phyloP scores from a whole-genome alignment of 2,888 invertebrate species.

The Tipula confusa region DNA sequence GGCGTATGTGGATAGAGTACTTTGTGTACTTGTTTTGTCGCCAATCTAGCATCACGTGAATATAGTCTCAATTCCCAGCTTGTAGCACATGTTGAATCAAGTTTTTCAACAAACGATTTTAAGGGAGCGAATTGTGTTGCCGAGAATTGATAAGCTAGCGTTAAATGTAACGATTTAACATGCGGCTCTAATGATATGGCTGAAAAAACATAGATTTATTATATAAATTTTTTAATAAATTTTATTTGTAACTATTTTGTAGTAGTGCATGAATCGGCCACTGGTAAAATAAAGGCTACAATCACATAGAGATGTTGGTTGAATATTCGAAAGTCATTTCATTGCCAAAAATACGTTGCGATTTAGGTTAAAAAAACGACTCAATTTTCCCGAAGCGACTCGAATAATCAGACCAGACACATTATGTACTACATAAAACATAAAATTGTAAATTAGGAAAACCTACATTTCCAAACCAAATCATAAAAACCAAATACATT shows the following conservation, averaged over 20 bases:
- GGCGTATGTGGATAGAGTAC: slow-evolving; percentile 74
- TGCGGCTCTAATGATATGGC: slow-evolving; percentile 73
- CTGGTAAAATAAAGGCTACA: neutral
- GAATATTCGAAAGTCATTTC: neutral
- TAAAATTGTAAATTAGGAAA: slow-evolving; percentile 26
- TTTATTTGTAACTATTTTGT: neutral
- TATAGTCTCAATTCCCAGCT: slow-evolving; percentile 84
- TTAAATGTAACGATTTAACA: slow-evolving; percentile 80
- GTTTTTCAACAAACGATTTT: slow-evolving; percentile 66
- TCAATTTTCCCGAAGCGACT: no score
- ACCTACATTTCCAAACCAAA: neutral
- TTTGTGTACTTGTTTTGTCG: slow-evolving; percentile 70
- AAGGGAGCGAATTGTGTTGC: slow-evolving; percentile 65
- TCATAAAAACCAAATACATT: neutral
- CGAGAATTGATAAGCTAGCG: slow-evolving; percentile 84
- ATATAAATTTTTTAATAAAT: neutral
- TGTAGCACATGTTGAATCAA: slow-evolving; percentile 62
- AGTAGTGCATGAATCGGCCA: neutral
- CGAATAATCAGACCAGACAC: slow-evolving; percentile 8
- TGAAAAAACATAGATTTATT: slow-evolving; percentile 45
- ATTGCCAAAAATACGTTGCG: neutral
- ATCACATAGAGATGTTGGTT: neutral
- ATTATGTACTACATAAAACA: slow-evolving; percentile 14
- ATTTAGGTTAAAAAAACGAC: no score
- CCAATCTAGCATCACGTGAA: slow-evolving; percentile 74